Conservation (phyloP, 2,888 invertebrate species). For the Tortricodes alternella region DNA sequence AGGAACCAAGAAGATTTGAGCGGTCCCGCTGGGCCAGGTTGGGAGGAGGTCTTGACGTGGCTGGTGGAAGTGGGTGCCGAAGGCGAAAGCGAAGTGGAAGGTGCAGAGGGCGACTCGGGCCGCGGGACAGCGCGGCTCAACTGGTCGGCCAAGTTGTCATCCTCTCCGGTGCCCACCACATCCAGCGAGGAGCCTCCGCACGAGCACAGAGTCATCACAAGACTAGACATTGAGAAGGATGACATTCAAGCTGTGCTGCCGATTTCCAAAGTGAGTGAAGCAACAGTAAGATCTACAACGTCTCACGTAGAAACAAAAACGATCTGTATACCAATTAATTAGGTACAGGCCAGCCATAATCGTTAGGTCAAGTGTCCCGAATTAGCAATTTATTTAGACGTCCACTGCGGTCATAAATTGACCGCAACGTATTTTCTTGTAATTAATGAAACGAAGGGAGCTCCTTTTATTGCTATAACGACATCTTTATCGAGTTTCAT, state of each 20-base stretch:
- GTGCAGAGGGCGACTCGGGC: conserved; percentile 80
- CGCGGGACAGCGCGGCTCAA: conserved; percentile 93
- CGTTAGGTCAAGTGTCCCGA: conserved; percentile 52
- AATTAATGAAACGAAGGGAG: conserved; percentile 61
- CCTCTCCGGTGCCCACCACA: conserved; percentile 53
- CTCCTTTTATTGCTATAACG: conserved; percentile 65
- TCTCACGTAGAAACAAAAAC: no score
- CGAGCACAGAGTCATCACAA: conserved; percentile 87
- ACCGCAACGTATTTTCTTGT: conserved; percentile 60
- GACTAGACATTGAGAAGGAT: conserved; percentile 95
- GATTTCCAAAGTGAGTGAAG: conserved; percentile 91
- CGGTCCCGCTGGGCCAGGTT: conserved; percentile 71
- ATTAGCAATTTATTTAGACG: conserved; percentile 67
- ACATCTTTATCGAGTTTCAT: conserved; percentile 67
- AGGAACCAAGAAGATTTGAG: conserved; percentile 66
- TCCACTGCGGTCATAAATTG: conserved; percentile 66
- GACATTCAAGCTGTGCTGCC: conserved; percentile 96
- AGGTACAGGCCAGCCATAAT: conserved; percentile 27
- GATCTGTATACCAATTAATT: neutral
- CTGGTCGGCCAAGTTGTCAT: conserved; percentile 87
- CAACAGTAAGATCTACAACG: neutral
- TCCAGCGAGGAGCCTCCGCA: conserved; percentile 73
- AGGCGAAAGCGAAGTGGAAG: conserved; percentile 81
- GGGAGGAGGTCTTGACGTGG: conserved; percentile 95
- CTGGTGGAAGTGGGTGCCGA: conserved; percentile 94